Base-by-base conservation (phyloP, 2,888 invertebrate species). In the Dryocosmus kuriphilus region DNA sequence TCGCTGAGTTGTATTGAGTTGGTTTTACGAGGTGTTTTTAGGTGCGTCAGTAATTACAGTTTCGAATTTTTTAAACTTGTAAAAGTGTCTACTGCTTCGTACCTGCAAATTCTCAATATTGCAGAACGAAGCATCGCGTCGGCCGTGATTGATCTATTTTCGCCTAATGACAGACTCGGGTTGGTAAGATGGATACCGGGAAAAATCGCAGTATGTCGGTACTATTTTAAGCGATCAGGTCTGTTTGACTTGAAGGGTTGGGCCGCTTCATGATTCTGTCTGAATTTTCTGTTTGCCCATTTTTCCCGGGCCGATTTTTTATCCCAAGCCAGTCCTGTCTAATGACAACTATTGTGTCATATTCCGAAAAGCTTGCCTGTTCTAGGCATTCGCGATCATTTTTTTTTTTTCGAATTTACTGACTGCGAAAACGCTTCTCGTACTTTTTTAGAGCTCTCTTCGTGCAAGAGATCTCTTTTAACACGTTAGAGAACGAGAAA, bases 91-190 rank as follows among this genome's bases (percentile, higher is more conserved):
- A 27, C 19, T 67, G 46, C 7, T 30, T 27, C 16, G 16, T 16
- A 19, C 16, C 35, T 35, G 63, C 63, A 63, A 11, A 65, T 65
- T 65, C 16, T 22, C 8, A 41, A 65, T 41, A 65, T 41, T 65
- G 65, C 65, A n/a, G 41, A 35, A 35, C 14, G 19, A 41, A 65
- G 65, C 65, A 41, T 35, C 16, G 35, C 16, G 24, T 41, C 27
- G 22, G 65, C 24, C 14, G 16, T 24, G 24, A n/a, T 22, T 63
- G 22, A 60, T 63, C 4, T 11, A 35, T 63, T 63, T 63, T 22
- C 63, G 38, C n/a, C 5, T 41, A 38, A 14, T 30, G n/a, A 38
- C 22, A 35, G n/a, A n/a, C n/a, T n/a, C n/a, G n/a, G n/a, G n/a
- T n/a, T n/a, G n/a, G n/a, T n/a, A n/a, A n/a, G n/a, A n/a, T n/a